Base-by-base conservation (phyloP, 2,113 vertebrate species). In the Brienomyrus brachyistius region DNA sequence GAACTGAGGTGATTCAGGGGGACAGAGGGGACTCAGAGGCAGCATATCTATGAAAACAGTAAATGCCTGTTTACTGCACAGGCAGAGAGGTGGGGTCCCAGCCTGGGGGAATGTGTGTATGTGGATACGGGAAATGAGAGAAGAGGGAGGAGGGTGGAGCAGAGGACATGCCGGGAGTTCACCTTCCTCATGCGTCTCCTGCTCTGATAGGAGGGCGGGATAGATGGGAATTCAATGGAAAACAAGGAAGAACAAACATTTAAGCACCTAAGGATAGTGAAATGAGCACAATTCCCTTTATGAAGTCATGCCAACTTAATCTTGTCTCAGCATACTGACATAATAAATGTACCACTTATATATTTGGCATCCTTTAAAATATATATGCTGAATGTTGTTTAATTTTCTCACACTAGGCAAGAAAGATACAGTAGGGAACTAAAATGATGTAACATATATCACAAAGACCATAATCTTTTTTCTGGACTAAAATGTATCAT, bases 161-260 rank as follows among this genome's bases (percentile, higher is more conserved):
- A 89, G 83, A 59, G 15, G 21, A 56, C 51, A 27, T 17, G n/a
- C 31, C 51, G n/a, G 50, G 50, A 19, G 27, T 90, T 92, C 80
- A 94, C 93, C 93, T 93, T 93, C 93, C 88, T 92, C 93, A 91
- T 93, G 92, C 27, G 90, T 70, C n/a, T 91, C 92, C 8, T 90
- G 91, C 62, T 91, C 93, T 93, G 90, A 59, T 47, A 19, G 21
- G 88, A 35, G 66, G 31, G 4, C 19, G 15, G 52, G 62, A 1
- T 48, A 88, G 90, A 15, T 27, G 88, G 59, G 11, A 91, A 77
- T 59, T 88, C 27, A 90, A 13, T 45, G 27, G 62, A 88, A 86
- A 23, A 23, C 45, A 88, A 6, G 47, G 31, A 84, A 66, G 86
- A 86, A 45, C 4, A 35, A 11, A 84, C 40, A 47, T 84, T 84